Base-by-base conservation (phyloP, 2,113 vertebrate genomes). In the Syngnathus floridae region DNA sequence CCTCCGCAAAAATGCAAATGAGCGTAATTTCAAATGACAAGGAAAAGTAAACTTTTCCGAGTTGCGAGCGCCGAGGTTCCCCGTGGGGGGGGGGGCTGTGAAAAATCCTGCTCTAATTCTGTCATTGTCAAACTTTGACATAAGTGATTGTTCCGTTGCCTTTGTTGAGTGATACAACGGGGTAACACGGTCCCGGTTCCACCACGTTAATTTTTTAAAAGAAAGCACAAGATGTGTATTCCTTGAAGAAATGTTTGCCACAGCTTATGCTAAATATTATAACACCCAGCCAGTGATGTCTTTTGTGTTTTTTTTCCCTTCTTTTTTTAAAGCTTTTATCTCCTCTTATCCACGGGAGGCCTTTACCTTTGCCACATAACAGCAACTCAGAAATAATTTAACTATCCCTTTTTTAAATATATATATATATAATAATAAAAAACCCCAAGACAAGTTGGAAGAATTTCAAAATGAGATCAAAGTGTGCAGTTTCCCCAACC, bases 51-150 rank as follows among this genome's bases (percentile, higher is more conserved):
- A 84, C 87, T 88, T 77, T 85, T 72, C 69, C 58, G 79, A 86
- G 80, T 85, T 84, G 77, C 60, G 73, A 66, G 62, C 65, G 72
- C 71, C 68, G 40, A 70, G 71, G 80, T 64, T 87, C 86, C 87
- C 87, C 73, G 83, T 85, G 40, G 40, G 40, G 40, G 40, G 40
- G 67, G 68, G 66, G 77, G 80, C 77, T n/a, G 66, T 77, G 72
- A 83, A 87, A 74, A 89, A 71, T 80, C 83, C 77, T 89, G 89
- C 87, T 91, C 90, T 86, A 87, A 88, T 90, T 90, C 89, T 91
- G 90, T 91, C 89, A 90, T 78, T 86, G 88, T 88, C 88, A 88
- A 84, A 87, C 84, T 90, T 88, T 88, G 85, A 88, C 83, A 86
- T 78, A 82, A 89, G 80, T 74, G 68, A 84, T 75, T 83, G 83